A percentile compares a stretch with the other conserved stretches of the same genome.
Evolutionary conservation across 2,113 vertebrate species (phyloP).

Genomic region (Odontophorus gujanensis): DNA sequence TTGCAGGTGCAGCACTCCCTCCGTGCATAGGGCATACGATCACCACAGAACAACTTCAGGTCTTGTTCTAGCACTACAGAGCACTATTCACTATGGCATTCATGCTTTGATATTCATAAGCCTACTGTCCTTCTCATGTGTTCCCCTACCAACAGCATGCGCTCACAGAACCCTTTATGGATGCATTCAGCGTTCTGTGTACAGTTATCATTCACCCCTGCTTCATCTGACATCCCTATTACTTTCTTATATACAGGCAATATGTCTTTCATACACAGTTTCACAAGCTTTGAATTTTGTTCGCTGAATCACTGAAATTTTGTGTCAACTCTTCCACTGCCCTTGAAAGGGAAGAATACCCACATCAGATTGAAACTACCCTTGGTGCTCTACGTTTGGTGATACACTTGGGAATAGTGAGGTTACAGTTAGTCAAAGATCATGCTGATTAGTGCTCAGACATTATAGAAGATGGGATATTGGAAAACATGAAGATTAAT

Average conservation of each 20-base stretch:
- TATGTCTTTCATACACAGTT: not conserved
- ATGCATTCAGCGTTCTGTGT: not conserved
- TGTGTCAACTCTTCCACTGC: not conserved
- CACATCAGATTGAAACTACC: not conserved
- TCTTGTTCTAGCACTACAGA: not conserved
- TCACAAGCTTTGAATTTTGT: not conserved
- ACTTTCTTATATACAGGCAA: not conserved
- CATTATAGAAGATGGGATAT: not conserved
- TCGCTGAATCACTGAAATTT: not conserved
- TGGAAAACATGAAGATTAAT: not conserved
- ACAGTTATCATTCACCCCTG: not conserved
- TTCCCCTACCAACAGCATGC: not conserved
- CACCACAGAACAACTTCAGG: not conserved
- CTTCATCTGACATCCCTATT: not conserved
- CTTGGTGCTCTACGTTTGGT: not conserved
- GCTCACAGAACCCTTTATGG: not conserved
- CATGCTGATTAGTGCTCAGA: not conserved
- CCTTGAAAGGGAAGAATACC: not conserved
- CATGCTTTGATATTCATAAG: not conserved
- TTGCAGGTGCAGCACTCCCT: not conserved
- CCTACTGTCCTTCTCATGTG: not conserved
- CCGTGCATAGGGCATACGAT: not conserved
- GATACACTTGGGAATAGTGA: not conserved
- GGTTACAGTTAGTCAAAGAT: not conserved
- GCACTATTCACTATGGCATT: not conserved